phyloP scores from a whole-genome alignment of 2,888 invertebrate species.

The Leptopilina drosophilae region DNA sequence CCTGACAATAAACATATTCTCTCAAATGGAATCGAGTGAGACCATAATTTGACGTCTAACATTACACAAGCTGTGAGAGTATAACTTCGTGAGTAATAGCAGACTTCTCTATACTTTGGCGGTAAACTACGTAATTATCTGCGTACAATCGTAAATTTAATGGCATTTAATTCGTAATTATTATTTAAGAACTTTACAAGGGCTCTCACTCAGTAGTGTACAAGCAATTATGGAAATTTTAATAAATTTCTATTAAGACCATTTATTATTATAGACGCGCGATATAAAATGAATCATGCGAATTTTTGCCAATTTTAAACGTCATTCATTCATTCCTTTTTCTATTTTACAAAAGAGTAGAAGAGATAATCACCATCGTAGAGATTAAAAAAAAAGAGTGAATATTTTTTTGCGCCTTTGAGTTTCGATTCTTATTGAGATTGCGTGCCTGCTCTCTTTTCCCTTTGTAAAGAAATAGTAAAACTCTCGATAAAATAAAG shows the following conservation, averaged over 20 bases:
- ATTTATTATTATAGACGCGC: neutral
- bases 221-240: conserved; percentile 23
- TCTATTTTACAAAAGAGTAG: no score
- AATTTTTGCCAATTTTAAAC: no score
- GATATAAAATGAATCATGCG: neutral
- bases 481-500: conserved; percentile 21
- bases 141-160: conserved; percentile 68
- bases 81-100: conserved; percentile 28
- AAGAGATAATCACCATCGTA: neutral
- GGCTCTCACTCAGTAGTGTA: conserved; percentile 5
- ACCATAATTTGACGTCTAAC: conserved; percentile 27
- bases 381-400: neutral
- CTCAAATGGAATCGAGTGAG: conserved; percentile 33
- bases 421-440: neutral
- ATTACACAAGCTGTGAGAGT: conserved; percentile 32
- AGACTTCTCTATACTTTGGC: conserved; percentile 32
- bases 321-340: no score
- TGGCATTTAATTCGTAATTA: conserved; percentile 71
- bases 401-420: neutral
- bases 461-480: conserved; percentile 3
- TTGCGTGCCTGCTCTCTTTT: conserved; percentile 12
- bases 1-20: conserved; percentile 18
- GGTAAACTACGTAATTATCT: conserved; percentile 32
- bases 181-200: conserved; percentile 49
- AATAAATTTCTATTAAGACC: conserved; percentile 21